Percentiles rank a stretch among this genome's conserved stretches.
These are phyloP conservation scores for Thinocorus orbignyianus DNA, from an alignment of 2,113 vertebrate genomes.

Conservation along the genomic window DNA sequence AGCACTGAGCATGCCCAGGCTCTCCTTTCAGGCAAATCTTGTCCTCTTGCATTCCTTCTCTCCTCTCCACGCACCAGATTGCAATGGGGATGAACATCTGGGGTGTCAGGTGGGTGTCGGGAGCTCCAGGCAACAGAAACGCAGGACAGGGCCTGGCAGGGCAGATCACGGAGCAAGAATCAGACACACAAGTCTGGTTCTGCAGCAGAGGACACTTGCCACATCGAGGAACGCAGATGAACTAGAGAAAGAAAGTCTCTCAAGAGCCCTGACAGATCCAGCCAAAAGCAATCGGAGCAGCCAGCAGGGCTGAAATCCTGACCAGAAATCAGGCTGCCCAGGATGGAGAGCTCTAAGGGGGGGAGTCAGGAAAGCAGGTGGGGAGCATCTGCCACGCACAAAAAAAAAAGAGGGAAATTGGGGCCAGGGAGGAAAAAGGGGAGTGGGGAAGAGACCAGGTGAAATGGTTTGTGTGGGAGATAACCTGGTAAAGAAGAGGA, in stretches of 20 bases:
- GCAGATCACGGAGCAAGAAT: background rate
- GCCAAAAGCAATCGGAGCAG: background rate
- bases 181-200: fast-evolving
- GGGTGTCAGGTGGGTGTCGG: fast-evolving
- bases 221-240: background rate
- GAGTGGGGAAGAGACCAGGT: background rate
- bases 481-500: background rate
- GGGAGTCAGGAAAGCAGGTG: background rate
- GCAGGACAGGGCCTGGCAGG: background rate
- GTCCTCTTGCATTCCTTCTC: background rate
- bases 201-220: background rate
- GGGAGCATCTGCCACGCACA: background rate
- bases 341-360: background rate
- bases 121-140: background rate
- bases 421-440: background rate
- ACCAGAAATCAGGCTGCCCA: background rate
- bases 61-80: fast-evolving
- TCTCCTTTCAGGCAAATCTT: background rate
- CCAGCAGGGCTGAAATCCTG: background rate
- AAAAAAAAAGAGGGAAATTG: background rate
- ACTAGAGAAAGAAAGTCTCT: background rate
- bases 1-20: background rate
- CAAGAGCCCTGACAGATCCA: background rate
- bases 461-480: background rate
- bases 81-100: background rate